Percentiles rank a stretch among this genome's conserved stretches.
Evolutionary conservation across 2,113 vertebrate species (phyloP).

Genomic region (Oriolus oriolus): DNA sequence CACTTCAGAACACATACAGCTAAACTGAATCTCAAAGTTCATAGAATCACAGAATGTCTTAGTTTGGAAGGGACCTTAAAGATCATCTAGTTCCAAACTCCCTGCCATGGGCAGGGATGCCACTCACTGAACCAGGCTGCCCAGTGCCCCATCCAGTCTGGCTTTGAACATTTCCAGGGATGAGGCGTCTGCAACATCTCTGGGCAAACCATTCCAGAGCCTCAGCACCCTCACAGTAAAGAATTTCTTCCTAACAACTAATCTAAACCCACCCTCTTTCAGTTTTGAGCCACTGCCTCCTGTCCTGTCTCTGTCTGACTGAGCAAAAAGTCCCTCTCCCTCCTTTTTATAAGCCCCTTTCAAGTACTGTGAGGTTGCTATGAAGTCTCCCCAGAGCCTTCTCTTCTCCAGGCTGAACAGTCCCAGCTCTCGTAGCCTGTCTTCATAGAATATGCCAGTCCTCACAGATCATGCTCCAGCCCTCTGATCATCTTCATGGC

Average conservation of each 20-base stretch:
- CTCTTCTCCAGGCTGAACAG: background rate
- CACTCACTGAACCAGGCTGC: background rate
- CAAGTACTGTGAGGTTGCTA: background rate
- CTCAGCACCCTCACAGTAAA: background rate
- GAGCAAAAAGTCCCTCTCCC: background rate
- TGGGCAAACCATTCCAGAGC: background rate
- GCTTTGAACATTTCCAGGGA: background rate
- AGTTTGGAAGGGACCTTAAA: background rate
- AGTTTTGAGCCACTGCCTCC: background rate
- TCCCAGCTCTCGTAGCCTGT: background rate
- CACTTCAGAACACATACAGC: background rate
- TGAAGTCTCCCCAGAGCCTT: background rate
- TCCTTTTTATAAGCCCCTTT: background rate
- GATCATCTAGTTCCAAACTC: background rate
- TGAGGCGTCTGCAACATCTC: background rate
- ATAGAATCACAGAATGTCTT: background rate
- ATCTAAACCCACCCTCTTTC: background rate
- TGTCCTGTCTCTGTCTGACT: background rate
- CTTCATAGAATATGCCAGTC: background rate
- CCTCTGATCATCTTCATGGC: background rate
- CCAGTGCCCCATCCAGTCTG: too few relatives aligned
- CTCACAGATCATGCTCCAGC: background rate
- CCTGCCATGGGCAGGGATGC: background rate
- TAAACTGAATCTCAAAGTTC: background rate
- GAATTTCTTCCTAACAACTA: background rate